phyloP scores from a whole-genome alignment of 2,888 invertebrate species.

The Apodemia mormo region DNA sequence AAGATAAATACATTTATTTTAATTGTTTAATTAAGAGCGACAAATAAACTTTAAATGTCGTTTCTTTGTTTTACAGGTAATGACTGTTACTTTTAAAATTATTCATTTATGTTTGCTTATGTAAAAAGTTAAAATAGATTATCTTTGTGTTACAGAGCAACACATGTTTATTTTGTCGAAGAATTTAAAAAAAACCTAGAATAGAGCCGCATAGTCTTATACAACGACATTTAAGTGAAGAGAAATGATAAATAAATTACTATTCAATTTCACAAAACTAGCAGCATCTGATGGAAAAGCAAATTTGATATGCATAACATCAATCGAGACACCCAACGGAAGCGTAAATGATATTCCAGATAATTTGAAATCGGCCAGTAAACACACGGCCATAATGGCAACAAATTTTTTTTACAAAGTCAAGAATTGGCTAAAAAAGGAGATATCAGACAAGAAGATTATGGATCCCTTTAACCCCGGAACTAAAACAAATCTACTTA shows the following conservation, averaged over 20 bases:
- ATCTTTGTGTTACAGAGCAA: not conserved
- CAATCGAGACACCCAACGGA: slow-evolving; percentile 24
- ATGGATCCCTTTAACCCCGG: slow-evolving; percentile 22
- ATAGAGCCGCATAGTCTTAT: slow-evolving; percentile 11
- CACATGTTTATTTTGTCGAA: not conserved
- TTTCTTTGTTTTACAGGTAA: slow-evolving; percentile 18
- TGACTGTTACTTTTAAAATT: no score
- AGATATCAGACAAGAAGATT: slow-evolving; percentile 24
- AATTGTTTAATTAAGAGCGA: no score
- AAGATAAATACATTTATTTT: no score
- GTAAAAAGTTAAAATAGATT: no score
- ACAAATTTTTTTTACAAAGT: slow-evolving; percentile 22
- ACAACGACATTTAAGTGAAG: slow-evolving; percentile 25
- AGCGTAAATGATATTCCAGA: slow-evolving; percentile 22
- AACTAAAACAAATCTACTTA: slow-evolving; percentile 24
- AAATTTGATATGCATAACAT: slow-evolving; percentile 27
- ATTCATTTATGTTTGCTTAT: no score
- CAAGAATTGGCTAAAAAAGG: slow-evolving; percentile 26
- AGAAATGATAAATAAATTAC: slow-evolving; percentile 25
- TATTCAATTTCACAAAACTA: slow-evolving; percentile 21
- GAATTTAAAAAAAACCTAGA: not conserved
- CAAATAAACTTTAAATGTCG: slow-evolving; percentile 15
- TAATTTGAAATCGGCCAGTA: slow-evolving; percentile 23
- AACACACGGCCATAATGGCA: slow-evolving; percentile 21
- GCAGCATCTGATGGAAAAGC: slow-evolving; percentile 23